Percentiles rank a stretch among this genome's conserved stretches.
phyloP scores from a whole-genome alignment of 2,888 invertebrate species.

The Euspilapteryx auroguttella region DNA sequence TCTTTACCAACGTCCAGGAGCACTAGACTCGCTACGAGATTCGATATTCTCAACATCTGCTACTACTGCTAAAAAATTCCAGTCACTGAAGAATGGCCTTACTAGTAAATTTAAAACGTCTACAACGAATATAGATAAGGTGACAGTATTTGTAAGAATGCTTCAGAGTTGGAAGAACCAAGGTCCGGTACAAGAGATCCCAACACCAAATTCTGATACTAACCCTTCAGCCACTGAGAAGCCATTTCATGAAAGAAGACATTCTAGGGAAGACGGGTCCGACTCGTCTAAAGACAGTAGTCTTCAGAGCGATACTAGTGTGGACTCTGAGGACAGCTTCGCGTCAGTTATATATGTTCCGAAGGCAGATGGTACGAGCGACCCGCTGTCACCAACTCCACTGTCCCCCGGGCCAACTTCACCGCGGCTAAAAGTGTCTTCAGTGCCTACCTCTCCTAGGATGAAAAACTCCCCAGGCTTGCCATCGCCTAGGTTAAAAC shows the following conservation, averaged over 20 bases:
- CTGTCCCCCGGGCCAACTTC: constrained; percentile 66
- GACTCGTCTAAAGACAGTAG: constrained; percentile 88
- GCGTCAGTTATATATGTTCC: constrained; percentile 92
- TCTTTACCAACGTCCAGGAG: constrained; percentile 67
- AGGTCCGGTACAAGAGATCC: constrained; percentile 49
- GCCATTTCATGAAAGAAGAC: constrained; percentile 65
- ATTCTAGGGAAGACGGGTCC: constrained; percentile 85
- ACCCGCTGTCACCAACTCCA: constrained; percentile 62
- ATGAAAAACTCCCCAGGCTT: constrained; percentile 71
- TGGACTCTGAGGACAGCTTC: constrained; percentile 92
- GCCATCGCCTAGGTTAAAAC: constrained; percentile 67
- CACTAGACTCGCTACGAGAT: constrained; percentile 71
- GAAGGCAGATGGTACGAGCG: constrained; percentile 69
- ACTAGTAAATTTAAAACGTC: constrained; percentile 83
- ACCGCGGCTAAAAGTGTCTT: constrained; percentile 65
- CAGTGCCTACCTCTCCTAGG: constrained; percentile 78
- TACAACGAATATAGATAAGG: constrained; percentile 81
- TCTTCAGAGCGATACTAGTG: constrained; percentile 90
- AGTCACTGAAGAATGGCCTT: constrained; percentile 77
- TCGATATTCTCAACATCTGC: constrained; percentile 73
- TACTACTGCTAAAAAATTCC: constrained; percentile 73
- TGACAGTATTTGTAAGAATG: constrained; percentile 82
- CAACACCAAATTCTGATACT: constrained; percentile 46
- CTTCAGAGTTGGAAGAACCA: constrained; percentile 78
- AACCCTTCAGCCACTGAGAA: constrained; percentile 44